Conservation (phyloP, 1,140 invertebrate genomes). For the Reticulitermes speratus region DNA sequence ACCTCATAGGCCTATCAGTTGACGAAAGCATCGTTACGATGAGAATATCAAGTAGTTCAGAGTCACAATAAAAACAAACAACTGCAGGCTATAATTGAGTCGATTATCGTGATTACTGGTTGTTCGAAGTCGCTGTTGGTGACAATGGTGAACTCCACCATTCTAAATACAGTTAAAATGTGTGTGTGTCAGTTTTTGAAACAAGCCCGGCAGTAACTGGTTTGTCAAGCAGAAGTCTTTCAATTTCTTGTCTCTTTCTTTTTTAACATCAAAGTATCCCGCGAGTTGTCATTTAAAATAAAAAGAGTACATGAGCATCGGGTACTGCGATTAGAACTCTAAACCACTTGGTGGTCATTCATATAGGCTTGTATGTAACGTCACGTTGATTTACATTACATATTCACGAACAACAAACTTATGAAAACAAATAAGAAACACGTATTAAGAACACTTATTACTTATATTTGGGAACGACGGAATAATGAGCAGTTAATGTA, state of each 20-base stretch:
- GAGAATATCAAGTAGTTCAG: too few relatives aligned
- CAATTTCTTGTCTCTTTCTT: slow-evolving; percentile 2
- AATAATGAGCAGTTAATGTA: too few relatives aligned
- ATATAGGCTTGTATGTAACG: too few relatives aligned
- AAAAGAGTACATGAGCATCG: background rate
- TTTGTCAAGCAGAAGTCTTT: background rate
- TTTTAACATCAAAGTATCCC: background rate
- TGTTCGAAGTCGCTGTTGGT: background rate
- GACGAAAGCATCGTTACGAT: too few relatives aligned
- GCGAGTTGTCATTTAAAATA: background rate
- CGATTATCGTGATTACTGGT: background rate
- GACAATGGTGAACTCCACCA: background rate
- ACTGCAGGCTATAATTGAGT: background rate
- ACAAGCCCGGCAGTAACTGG: slow-evolving; percentile 1
- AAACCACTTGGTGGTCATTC: background rate
- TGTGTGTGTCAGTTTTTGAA: background rate
- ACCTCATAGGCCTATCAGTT: too few relatives aligned
- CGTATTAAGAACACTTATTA: too few relatives aligned
- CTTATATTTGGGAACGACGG: too few relatives aligned
- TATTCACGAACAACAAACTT: too few relatives aligned
- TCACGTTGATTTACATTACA: too few relatives aligned
- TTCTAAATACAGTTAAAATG: background rate
- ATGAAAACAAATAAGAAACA: too few relatives aligned
- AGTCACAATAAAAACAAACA: background rate
- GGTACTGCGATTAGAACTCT: background rate